Base-by-base conservation (phyloP, 2,888 invertebrate species). In the Machimus rusticus region DNA sequence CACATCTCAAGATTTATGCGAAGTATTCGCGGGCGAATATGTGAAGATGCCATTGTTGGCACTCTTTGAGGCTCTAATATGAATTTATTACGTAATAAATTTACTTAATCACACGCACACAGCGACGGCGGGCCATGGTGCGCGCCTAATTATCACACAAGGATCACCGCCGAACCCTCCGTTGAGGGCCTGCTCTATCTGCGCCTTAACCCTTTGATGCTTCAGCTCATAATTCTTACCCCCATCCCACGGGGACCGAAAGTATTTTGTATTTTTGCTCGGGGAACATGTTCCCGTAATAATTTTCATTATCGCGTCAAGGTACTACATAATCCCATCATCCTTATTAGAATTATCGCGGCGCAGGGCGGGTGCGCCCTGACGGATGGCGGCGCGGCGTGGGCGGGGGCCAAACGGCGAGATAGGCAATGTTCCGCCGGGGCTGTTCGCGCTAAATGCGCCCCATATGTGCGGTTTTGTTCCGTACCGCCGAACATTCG, bases 41-140 rank as follows among this genome's bases (percentile, higher is more conserved):
- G 85, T 85, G 85, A 85, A 85, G 85, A 85, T 85, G 78, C 39
- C 78, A 78, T 78, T 78, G 78, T 86, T 78, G 86, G 78, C 39
- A 77, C 77, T 86, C 57, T 86, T 86, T 77, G 86, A 86, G 77
- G 77, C 78, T 87, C 87, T 89, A 89, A 89, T 89, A 89, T 88
- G 88, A 89, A 89, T 89, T 89, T 89, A 89, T 89, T 87, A 87
- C 87, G 88, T 87, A 89, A 89, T 89, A 89, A 89, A 89, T 89
- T 89, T 89, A 87, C 88, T 89, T 89, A 89, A 89, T 89, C 89
- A 89, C 88, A 87, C 85, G 37, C 46, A 86, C 39, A 86, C 86
- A 85, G 28, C 79, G 78, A 87, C 31, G 19, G 28, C 76, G 37
- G 46, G 88, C n/a, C 76, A 76, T 86, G 81, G 88, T 88, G 86